These are phyloP conservation scores for Agrotis clavis DNA, from an alignment of 2,888 invertebrate species.

Conservation along the genomic window DNA sequence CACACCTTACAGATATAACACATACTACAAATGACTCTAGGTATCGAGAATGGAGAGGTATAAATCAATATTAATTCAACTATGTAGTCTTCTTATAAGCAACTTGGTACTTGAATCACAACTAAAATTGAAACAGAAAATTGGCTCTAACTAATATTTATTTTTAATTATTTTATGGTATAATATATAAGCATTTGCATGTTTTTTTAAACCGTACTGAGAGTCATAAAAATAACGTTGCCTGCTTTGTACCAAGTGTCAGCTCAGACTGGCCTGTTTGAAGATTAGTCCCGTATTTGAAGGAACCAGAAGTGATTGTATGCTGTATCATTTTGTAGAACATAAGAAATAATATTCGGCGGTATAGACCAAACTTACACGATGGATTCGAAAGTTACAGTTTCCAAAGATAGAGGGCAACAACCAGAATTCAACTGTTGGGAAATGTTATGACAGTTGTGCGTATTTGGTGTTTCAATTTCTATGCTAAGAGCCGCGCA, in stretches of 20 bases:
- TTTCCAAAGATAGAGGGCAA: background rate
- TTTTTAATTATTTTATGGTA: no score
- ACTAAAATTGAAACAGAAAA: conserved; percentile 10
- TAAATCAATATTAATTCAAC: conserved; percentile 80
- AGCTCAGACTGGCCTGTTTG: background rate
- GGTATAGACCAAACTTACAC: background rate
- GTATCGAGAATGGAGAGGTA: conserved; percentile 74
- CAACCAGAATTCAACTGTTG: background rate
- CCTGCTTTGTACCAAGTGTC: no score
- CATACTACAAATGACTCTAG: conserved; percentile 77
- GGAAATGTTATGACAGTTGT: conserved; percentile 35
- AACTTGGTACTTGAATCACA: conserved; percentile 50
- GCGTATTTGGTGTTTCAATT: conserved; percentile 46
- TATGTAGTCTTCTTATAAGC: conserved; percentile 72
- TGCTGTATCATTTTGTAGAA: background rate
- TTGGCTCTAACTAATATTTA: background rate
- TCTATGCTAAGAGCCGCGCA: conserved; percentile 29
- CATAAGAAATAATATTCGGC: background rate
- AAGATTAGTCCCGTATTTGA: background rate
- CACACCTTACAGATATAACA: conserved; percentile 75
- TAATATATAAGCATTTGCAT: no score
- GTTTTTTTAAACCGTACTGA: background rate
- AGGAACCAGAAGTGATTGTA: background rate
- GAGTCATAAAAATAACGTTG: background rate
- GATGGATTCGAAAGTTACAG: background rate